Base-by-base conservation (phyloP, 2,888 invertebrate genomes). In the Abrostola triplasia region DNA sequence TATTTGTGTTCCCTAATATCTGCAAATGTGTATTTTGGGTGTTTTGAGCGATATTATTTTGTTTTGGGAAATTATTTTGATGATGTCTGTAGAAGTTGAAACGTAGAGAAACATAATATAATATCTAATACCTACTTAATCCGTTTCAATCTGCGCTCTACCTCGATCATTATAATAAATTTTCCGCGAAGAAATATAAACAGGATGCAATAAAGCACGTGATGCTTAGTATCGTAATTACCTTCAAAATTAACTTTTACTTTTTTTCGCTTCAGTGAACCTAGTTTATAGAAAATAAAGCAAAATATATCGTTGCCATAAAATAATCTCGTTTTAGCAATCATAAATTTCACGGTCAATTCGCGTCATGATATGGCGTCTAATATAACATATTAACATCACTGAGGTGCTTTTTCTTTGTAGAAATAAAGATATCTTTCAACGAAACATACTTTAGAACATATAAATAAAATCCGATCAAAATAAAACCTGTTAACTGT, bases 281-380 rank as follows among this genome's bases (percentile, higher is more conserved):
- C n/a, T 47, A 64, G 36, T 53, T 75, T 70, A 70, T 56, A 70
- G 72, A 67, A 70, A 67, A 72, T 67, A 64, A 59, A 54, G 12
- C 53, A 41, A 70, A 69, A 73, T 60, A 55, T 75, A 73, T 77
- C 62, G 64, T 70, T 73, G 59, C 54, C 64, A 65, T 68, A 53
- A 76, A 62, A 70, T 73, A 63, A 72, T 72, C 62, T 73, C 47
- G 51, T 80, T 70, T 53, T 50, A 64, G 73, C 56, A 64, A 77
- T 79, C 73, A 72, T 70, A 56, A 24, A 77, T 75, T 66, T 79
- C 66, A 79, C 54, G 70, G 60, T 56, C 65, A 42, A 76, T 80
- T 76, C 53, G 35, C 41, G 50, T 48, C 12, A 35, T 70, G 72
- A 71, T 62, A 60, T 54, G 61, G 42, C 36, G 38, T 61, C 38